phyloP scores from a whole-genome alignment of 1,140 invertebrate species.

The Philotrypesis tridentata region DNA sequence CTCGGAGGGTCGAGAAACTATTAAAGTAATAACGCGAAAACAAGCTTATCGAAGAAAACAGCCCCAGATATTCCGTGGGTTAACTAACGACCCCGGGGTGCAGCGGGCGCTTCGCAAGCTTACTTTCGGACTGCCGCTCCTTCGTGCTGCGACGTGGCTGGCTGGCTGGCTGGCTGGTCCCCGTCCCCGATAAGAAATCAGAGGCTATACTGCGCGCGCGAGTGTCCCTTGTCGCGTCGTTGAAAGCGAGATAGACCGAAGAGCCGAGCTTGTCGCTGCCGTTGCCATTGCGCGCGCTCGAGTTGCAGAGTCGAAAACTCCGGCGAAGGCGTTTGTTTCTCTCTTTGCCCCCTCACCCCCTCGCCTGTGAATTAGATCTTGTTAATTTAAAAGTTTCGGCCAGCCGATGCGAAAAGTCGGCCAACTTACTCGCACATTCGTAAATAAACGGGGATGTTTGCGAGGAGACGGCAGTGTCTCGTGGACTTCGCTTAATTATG shows the following conservation, averaged over 20 bases:
- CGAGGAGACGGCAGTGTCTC: background rate
- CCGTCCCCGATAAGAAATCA: slow-evolving; percentile 29
- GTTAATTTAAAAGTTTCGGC: slow-evolving; percentile 35
- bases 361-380: slow-evolving; percentile 28
- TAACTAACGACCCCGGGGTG: background rate
- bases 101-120: background rate
- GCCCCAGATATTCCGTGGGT: background rate
- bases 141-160: slow-evolving; percentile 16
- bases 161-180: no score
- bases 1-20: background rate
- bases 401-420: slow-evolving; percentile 17
- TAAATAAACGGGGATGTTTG: slow-evolving; percentile 33
- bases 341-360: no score
- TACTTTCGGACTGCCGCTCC: background rate
- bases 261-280: background rate
- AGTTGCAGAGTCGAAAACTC: slow-evolving; percentile 11
- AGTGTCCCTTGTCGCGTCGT: background rate
- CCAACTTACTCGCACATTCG: background rate
- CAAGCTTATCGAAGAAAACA: background rate
- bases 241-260: background rate
- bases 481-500: slow-evolving; percentile 27
- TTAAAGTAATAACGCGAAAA: background rate
- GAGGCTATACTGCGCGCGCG: background rate
- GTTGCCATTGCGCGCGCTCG: background rate
- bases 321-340: slow-evolving; percentile 16